A percentile compares a stretch with the other conserved stretches of the same genome.
Evolutionary conservation across 2,113 vertebrate species (phyloP).

Genomic region (Andinoacara biseriatus): DNA sequence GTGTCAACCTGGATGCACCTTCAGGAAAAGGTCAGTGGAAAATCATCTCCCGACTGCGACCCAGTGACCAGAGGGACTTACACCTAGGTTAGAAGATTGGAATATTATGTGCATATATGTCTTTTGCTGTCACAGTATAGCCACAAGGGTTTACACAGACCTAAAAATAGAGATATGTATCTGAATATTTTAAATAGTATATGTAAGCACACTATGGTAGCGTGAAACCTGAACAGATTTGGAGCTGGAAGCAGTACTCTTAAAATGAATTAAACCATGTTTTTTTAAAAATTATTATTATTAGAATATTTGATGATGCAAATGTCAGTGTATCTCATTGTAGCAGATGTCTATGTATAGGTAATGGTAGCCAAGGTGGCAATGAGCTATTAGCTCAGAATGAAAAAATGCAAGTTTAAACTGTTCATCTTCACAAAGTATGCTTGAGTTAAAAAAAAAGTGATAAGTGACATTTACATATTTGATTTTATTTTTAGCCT

Average conservation of each 20-base stretch:
- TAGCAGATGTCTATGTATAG: neutral
- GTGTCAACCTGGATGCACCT: conserved; percentile 39
- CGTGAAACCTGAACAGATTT: neutral
- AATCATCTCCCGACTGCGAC: conserved; percentile 34
- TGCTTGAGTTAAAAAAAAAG: neutral
- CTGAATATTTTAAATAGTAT: neutral
- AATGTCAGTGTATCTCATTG: neutral
- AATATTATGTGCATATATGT: conserved; percentile 20
- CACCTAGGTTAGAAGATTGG: neutral
- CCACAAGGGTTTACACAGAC: neutral
- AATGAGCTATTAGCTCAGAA: neutral
- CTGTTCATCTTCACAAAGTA: no score
- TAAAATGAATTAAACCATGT: neutral
- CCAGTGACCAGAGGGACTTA: conserved; percentile 34
- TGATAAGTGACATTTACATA: neutral
- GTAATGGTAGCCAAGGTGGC: neutral
- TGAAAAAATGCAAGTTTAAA: neutral
- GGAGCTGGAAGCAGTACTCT: neutral
- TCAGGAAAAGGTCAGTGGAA: conserved; percentile 47
- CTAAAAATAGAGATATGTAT: neutral
- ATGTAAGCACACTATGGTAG: neutral
- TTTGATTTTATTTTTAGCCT: neutral
- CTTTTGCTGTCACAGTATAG: conserved; percentile 16
- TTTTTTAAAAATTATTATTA: neutral
- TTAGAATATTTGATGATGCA: neutral